Evolutionary conservation across 2,888 invertebrate genomes (phyloP).

Genomic region (Molanna angustata): DNA sequence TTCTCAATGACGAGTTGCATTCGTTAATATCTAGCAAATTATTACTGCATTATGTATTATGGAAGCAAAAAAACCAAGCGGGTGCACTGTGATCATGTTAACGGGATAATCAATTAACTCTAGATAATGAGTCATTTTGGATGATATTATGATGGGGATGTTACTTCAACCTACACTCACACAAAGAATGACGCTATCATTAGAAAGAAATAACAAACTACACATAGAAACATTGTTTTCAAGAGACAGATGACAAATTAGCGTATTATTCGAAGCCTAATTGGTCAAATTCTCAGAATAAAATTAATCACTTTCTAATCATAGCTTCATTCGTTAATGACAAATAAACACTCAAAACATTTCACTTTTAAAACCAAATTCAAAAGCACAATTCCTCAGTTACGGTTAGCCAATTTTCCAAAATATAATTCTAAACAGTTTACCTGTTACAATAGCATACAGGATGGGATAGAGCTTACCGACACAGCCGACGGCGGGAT

Average conservation of each 20-base stretch:
- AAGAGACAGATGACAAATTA: no score
- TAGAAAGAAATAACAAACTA: no score
- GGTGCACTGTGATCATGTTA: slow-evolving; percentile 27
- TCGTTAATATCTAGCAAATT: slow-evolving; percentile 66
- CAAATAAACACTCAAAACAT: no score
- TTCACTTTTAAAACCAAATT: slow-evolving; percentile 15
- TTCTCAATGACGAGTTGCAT: slow-evolving; percentile 54
- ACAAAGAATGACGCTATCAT: no score
- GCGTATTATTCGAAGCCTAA: no score
- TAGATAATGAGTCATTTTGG: no score
- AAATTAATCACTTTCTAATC: no score
- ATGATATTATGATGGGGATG: no score
- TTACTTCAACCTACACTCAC: no score
- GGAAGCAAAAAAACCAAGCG: slow-evolving; percentile 29
- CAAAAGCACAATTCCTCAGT: slow-evolving; percentile 16
- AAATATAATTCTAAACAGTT: slow-evolving; percentile 9
- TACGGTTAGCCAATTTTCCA: slow-evolving; percentile 18
- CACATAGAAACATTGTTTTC: no score
- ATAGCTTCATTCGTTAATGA: no score
- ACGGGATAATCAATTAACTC: slow-evolving; percentile 9
- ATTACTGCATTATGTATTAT: slow-evolving; percentile 33
- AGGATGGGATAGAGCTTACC: slow-evolving; percentile 51
- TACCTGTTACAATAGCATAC: slow-evolving; percentile 6
- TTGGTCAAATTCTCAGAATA: no score
- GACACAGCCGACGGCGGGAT: slow-evolving; percentile 71